phyloP scores from a whole-genome alignment of 2,888 invertebrate species.

The Dione vanillae region DNA sequence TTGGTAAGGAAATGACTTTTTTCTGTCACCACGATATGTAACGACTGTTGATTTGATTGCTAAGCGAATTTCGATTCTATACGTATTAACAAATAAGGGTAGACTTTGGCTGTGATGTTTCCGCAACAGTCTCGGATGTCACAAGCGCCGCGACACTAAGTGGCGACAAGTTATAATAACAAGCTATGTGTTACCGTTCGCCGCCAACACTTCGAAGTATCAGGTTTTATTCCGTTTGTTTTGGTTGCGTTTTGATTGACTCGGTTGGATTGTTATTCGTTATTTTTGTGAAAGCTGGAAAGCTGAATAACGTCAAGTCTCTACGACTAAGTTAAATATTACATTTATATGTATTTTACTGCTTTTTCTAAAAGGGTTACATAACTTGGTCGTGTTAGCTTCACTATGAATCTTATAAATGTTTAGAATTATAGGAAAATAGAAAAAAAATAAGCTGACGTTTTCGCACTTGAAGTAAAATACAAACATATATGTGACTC shows the following conservation, averaged over 20 bases:
- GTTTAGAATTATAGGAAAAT: neutral
- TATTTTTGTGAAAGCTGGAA: constrained; percentile 1
- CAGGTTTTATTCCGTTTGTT: constrained; percentile 52
- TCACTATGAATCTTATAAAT: neutral
- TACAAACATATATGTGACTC: neutral
- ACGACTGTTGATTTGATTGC: constrained; percentile 57
- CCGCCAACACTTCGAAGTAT: constrained; percentile 55
- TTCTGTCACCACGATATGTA: constrained; percentile 65
- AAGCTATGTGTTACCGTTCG: constrained; percentile 66
- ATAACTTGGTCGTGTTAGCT: neutral
- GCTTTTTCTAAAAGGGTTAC: too few relatives aligned
- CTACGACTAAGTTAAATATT: too few relatives aligned
- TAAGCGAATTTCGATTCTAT: constrained; percentile 24
- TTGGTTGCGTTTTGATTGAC: constrained; percentile 35
- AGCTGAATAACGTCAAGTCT: neutral
- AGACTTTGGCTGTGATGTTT: constrained; percentile 27
- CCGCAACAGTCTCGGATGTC: constrained; percentile 62
- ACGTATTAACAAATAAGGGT: constrained; percentile 14
- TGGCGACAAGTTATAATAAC: constrained; percentile 78
- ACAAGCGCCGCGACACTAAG: constrained; percentile 67
- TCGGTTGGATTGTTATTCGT: constrained; percentile 16
- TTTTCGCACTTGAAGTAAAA: neutral
- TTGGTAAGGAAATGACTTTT: constrained; percentile 59
- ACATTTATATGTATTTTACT: too few relatives aligned
- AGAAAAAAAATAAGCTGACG: neutral